Conservation (phyloP, 2,113 vertebrate genomes). For the Mobula birostris region DNA sequence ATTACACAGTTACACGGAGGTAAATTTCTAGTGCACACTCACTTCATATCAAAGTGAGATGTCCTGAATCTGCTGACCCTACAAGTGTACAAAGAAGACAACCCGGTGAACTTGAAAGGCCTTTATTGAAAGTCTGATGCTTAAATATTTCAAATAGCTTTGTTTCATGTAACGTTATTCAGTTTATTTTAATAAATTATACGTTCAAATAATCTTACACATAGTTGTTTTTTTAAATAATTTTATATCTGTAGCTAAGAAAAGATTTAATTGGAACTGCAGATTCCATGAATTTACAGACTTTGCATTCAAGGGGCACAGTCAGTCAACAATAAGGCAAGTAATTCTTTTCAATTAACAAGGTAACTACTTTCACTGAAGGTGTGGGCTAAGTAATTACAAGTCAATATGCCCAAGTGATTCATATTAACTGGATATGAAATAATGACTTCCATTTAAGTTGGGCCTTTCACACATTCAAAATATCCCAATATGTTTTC, state of each 20-base stretch:
- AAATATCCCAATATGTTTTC: neutral
- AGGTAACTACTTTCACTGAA: neutral
- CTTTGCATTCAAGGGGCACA: neutral
- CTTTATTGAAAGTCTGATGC: neutral
- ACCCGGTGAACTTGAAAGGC: neutral
- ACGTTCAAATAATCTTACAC: neutral
- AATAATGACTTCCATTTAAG: neutral
- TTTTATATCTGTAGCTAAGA: neutral
- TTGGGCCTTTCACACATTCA: neutral
- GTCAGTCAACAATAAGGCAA: neutral
- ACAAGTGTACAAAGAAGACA: constrained; percentile 16
- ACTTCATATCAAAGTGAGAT: neutral
- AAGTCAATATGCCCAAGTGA: too few species aligned
- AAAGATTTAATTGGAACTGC: neutral
- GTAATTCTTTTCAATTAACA: neutral
- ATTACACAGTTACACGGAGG: neutral
- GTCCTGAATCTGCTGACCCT: neutral
- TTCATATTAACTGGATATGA: too few species aligned
- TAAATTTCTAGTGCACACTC: neutral
- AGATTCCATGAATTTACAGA: neutral
- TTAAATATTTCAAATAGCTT: neutral
- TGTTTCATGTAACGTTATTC: neutral
- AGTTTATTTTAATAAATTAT: neutral
- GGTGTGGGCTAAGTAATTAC: neutral
- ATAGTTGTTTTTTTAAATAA: neutral